These are phyloP conservation scores for Myotis planiceps DNA, from an alignment of 2,797 vertebrate genomes.

Conservation along the genomic window DNA sequence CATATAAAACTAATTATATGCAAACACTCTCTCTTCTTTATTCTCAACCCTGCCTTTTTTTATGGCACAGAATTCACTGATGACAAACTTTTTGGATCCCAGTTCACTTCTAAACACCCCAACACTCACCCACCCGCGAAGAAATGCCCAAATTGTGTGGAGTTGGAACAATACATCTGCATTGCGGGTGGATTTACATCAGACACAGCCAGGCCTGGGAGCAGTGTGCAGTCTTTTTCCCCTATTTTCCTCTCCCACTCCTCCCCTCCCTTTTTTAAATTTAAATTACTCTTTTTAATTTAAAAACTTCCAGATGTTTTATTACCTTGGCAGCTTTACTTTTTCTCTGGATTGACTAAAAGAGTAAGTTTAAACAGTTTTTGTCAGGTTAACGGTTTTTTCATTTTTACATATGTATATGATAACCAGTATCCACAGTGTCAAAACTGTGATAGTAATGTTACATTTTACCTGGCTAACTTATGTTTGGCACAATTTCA, in stretches of 20 bases:
- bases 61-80: neutral
- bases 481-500: neutral
- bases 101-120: slow-evolving; percentile 19
- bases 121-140: neutral
- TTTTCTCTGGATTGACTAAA: slow-evolving; percentile 61
- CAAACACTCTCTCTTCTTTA: slow-evolving; percentile 37
- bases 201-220: neutral
- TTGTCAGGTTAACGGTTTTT: neutral
- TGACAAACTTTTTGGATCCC: neutral
- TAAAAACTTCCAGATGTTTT: slow-evolving; percentile 49
- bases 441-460: neutral
- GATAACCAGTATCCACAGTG: neutral
- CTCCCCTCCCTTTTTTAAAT: neutral
- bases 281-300: slow-evolving; percentile 56
- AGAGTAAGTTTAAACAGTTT: slow-evolving; percentile 57
- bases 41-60: neutral
- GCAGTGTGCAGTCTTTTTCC: neutral
- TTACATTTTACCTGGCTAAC: slow-evolving; percentile 39
- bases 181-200: neutral
- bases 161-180: slow-evolving; percentile 14
- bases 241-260: neutral
- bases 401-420: neutral
- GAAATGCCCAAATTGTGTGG: neutral
- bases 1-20: neutral
- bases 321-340: slow-evolving; percentile 50